A percentile compares a stretch with the other conserved stretches of the same genome.
Conservation (phyloP, 2,797 vertebrate genomes). For the Xenops minutus region DNA sequence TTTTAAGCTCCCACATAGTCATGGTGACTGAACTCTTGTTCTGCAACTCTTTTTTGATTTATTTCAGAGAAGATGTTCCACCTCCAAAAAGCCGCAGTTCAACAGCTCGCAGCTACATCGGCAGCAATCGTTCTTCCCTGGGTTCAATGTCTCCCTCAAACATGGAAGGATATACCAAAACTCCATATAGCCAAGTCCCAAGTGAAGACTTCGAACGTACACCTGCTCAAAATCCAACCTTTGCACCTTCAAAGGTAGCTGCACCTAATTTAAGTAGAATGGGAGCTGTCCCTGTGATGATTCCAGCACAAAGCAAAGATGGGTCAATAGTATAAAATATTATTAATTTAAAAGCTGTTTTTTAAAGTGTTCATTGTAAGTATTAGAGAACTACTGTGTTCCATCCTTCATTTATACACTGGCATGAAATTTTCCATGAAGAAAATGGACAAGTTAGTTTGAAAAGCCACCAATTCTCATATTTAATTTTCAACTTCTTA, state of each 20-base stretch:
- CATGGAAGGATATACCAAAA: constrained; percentile 90
- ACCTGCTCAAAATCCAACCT: constrained; percentile 80
- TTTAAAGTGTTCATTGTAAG: constrained; percentile 38
- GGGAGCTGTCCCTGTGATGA: constrained; percentile 96
- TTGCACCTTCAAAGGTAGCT: constrained; percentile 83
- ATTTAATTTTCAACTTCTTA: background rate
- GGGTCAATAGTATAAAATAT: constrained; percentile 91
- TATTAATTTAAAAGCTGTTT: constrained; percentile 42
- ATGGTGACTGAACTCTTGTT: background rate
- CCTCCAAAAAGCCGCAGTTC: constrained; percentile 95
- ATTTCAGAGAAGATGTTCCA: constrained; percentile 92
- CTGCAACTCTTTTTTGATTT: background rate
- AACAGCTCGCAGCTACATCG: constrained; percentile 92
- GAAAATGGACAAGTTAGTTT: constrained; percentile 27
- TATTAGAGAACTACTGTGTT: constrained; percentile 37
- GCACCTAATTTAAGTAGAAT: constrained; percentile 96
- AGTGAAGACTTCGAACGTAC: constrained; percentile 88
- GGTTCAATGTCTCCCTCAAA: constrained; percentile 98
- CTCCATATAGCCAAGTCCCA: constrained; percentile 92
- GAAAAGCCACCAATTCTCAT: constrained; percentile 23
- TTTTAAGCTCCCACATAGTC: background rate
- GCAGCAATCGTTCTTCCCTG: constrained; percentile 94
- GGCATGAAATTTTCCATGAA: constrained; percentile 46
- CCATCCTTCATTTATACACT: constrained; percentile 41
- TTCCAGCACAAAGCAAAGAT: constrained; percentile 95